Evolutionary conservation across 2,113 vertebrate genomes (phyloP).

Genomic region (Lichenostomus cassidix): DNA sequence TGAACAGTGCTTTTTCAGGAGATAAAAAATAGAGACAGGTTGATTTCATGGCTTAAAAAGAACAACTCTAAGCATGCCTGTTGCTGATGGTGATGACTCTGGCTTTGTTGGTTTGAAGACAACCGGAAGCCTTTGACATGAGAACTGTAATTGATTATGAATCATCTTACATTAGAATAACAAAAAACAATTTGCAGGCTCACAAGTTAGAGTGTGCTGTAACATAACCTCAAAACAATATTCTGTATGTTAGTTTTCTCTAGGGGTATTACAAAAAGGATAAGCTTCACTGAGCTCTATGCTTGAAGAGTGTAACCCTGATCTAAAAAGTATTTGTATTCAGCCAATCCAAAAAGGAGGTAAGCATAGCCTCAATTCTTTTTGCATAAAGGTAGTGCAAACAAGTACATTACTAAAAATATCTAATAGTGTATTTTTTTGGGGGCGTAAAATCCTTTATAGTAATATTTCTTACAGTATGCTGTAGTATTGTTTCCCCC

Average conservation of each 20-base stretch:
- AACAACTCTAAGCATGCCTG: not conserved
- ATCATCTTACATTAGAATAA: conserved; percentile 36
- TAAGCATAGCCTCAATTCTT: not conserved
- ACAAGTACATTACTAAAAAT: not conserved
- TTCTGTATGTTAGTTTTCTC: not conserved
- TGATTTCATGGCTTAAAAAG: not conserved
- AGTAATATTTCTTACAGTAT: not conserved
- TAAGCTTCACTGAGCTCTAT: not conserved
- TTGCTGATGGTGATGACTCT: not conserved
- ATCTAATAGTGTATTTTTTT: not conserved
- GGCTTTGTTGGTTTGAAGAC: not conserved
- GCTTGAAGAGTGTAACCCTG: not conserved
- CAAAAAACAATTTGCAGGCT: conserved; percentile 18
- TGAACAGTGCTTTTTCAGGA: not conserved
- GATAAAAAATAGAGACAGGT: not conserved
- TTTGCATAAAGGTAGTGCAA: not conserved
- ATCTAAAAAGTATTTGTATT: not conserved
- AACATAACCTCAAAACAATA: not conserved
- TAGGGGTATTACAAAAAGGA: not conserved
- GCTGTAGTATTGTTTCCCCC: not conserved
- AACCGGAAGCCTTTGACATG: not conserved
- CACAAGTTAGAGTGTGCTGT: not conserved
- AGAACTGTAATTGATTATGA: conserved; percentile 13
- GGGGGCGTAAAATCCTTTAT: not conserved
- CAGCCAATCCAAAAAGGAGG: not conserved